Base-by-base conservation (phyloP, 1,140 invertebrate species). In the Homarus americanus region DNA sequence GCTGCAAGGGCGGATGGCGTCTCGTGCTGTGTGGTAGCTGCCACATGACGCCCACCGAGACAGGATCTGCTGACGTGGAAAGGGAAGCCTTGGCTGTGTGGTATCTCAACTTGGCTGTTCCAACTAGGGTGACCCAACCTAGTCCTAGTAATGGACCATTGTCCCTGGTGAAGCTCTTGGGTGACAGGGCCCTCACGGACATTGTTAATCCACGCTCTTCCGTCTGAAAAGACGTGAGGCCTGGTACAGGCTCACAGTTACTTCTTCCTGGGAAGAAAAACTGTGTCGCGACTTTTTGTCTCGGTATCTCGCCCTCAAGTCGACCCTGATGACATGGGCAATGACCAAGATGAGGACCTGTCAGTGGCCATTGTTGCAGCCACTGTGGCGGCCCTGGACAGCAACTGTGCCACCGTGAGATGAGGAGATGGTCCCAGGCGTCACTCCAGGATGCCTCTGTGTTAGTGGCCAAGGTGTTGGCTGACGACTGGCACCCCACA, bases 1-100 rank as follows among this genome's bases (percentile, higher is more conserved):
- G n/a, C n/a, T n/a, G n/a, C n/a, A n/a, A n/a, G n/a, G n/a, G 34
- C 41, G 34, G 78, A 20, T 80, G 78, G 78, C 40, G 28, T 28
- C 28, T 88, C 4, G 36, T 78, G 15, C 75, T 88, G 12, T 88
- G 76, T 83, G 86, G 86, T 17, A 82, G 75, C 40, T 20, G 86
- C 20, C 72, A 75, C 41, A 17, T 84, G 49, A 84, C 86, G 1
- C 73, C 86, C 1, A 41, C 86, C 15, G 86, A 79, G 38, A 10
- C 73, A 32, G 73, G 73, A 17, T 76, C 2, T 36, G 73, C 15
- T 2, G 15, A 20, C 2, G 73, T 80, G 34, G 78, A 49, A 32
- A 44, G 5, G 20, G 78, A 41, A 32, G 78, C 78, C 24, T 32
- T 80, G 41, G 41, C 78, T 41, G 36, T 80, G 1, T 32, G 3